Conservation (phyloP, 2,797 vertebrate genomes). For the Furcifer pardalis region DNA sequence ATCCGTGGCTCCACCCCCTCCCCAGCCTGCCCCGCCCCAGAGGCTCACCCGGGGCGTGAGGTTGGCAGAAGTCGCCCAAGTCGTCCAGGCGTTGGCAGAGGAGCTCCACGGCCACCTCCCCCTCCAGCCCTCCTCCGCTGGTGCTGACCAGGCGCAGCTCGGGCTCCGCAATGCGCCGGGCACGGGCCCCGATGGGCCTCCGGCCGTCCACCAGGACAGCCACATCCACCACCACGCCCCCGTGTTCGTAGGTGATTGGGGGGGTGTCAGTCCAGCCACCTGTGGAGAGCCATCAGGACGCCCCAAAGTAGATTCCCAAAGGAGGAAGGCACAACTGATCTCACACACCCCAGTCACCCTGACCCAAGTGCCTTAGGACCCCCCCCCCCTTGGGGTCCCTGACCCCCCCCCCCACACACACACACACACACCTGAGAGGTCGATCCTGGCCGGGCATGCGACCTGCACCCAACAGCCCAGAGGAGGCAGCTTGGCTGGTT, state of each 20-base stretch:
- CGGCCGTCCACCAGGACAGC: constrained; percentile 86
- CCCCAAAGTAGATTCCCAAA: too few relatives aligned
- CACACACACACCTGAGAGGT: constrained; percentile 94
- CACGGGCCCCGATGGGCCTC: constrained; percentile 86
- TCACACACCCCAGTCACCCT: too few relatives aligned
- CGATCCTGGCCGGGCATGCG: constrained; percentile 88
- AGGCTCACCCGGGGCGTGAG: constrained; percentile 90
- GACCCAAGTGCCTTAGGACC: too few relatives aligned
- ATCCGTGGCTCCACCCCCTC: too few relatives aligned
- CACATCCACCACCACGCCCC: constrained; percentile 88
- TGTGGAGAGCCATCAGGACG: constrained; percentile 59
- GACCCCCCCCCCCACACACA: too few relatives aligned
- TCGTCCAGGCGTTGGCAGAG: constrained; percentile 82
- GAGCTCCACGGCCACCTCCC: constrained; percentile 68
- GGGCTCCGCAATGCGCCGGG: constrained; percentile 80
- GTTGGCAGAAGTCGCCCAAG: constrained; percentile 89
- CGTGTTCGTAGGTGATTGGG: constrained; percentile 92
- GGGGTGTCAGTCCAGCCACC: constrained; percentile 97
- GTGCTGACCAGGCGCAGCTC: constrained; percentile 80
- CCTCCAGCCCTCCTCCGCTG: constrained; percentile 56
- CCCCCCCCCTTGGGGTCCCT: too few relatives aligned
- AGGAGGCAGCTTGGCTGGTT: constrained; percentile 71
- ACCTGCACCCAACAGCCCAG: constrained; percentile 86
- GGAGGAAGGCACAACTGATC: too few relatives aligned
- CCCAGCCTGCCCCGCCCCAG: too few relatives aligned